phyloP scores from a whole-genome alignment of 92 coral and sea anemone genomes.

The Isaurus tuberculatus region DNA sequence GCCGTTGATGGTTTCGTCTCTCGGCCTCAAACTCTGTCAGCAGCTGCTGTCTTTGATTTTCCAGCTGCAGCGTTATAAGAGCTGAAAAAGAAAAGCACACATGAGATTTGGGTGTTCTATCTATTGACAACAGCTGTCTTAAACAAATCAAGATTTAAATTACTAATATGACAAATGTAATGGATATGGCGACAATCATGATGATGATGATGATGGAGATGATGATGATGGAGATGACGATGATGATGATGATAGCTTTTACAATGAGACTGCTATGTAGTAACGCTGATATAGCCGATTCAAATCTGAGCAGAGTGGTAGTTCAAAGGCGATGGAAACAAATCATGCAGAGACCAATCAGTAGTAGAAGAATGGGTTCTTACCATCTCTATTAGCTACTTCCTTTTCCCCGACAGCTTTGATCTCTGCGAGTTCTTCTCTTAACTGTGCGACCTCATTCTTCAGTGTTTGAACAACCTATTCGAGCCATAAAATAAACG shows the following conservation, averaged over 20 bases:
- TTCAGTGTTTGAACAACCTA: constrained; percentile 66
- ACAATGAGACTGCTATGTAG: too few relatives aligned
- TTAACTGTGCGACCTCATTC: constrained; percentile 73
- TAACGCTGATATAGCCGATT: too few relatives aligned
- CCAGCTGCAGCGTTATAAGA: constrained; percentile 77
- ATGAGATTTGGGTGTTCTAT: background rate
- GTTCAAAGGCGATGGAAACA: background rate
- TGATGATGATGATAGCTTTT: background rate
- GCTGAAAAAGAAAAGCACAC: background rate
- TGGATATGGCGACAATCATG: background rate
- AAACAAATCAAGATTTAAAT: too few relatives aligned
- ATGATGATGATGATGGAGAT: background rate
- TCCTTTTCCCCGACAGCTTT: constrained; percentile 73
- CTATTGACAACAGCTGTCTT: too few relatives aligned
- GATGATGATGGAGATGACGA: background rate
- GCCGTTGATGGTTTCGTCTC: constrained; percentile 91
- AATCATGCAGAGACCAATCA: background rate
- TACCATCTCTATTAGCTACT: constrained; percentile 80
- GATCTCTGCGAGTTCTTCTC: constrained; percentile 72
- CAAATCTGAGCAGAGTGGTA: too few relatives aligned
- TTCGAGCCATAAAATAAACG: background rate
- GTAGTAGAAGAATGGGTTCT: background rate
- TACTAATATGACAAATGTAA: background rate
- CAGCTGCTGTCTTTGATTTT: constrained; percentile 79
- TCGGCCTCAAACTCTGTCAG: constrained; percentile 95